Conservation (phyloP, 2,797 vertebrate species). For the Carapus acus region DNA sequence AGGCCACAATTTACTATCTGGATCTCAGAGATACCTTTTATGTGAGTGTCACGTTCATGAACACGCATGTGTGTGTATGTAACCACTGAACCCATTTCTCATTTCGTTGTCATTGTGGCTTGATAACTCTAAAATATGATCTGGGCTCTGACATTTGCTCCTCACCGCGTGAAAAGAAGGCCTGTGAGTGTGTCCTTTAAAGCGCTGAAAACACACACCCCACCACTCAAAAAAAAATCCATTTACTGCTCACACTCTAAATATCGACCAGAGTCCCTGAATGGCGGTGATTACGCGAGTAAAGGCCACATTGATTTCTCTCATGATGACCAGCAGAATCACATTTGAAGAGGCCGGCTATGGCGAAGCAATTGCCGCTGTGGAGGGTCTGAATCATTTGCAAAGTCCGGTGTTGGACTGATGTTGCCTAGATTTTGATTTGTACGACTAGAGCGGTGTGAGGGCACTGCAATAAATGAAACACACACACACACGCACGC, state of each 20-base stretch:
- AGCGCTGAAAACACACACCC: not conserved
- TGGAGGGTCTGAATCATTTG: conserved; percentile 39
- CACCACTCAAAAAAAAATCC: not conserved
- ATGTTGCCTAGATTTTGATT: conserved; percentile 21
- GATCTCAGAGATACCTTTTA: too few species aligned
- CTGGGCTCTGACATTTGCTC: not conserved
- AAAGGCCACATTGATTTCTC: conserved; percentile 43
- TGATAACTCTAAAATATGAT: conserved; percentile 1
- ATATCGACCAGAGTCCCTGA: conserved; percentile 13
- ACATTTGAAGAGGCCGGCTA: conserved; percentile 31
- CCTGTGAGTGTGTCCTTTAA: not conserved
- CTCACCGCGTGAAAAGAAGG: not conserved
- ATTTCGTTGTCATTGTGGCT: not conserved
- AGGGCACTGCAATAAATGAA: conserved; percentile 5
- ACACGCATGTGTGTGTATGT: too few species aligned
- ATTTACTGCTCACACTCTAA: conserved; percentile 15
- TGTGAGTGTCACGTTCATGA: too few species aligned
- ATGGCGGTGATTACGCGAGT: conserved; percentile 29
- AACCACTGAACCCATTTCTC: not conserved
- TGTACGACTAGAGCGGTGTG: not conserved
- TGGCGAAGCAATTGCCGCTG: conserved; percentile 35
- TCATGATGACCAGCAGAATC: conserved; percentile 40
- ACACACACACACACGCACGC: conserved; percentile 3
- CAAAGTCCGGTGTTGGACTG: conserved; percentile 13
- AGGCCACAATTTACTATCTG: not conserved